Percentiles rank a stretch among this genome's conserved stretches.
Evolutionary conservation across 2,797 vertebrate species (phyloP).

Genomic region (Botia almorhae): DNA sequence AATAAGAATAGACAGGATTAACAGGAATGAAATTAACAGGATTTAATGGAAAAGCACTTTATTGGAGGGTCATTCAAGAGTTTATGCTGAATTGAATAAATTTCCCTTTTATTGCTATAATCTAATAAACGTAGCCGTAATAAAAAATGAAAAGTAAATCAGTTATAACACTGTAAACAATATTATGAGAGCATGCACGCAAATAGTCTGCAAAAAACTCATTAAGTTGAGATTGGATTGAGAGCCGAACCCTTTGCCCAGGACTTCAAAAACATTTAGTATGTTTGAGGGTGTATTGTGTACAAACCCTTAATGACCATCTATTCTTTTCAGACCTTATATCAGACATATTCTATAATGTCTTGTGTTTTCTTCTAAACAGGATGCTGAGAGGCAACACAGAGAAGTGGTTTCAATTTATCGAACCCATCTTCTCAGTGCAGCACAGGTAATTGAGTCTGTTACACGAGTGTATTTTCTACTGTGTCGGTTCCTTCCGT

Average conservation of each 20-base stretch:
- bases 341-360: neutral
- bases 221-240: no score
- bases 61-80: neutral
- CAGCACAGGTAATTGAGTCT: slow-evolving; percentile 81
- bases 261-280: no score
- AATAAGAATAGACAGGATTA: neutral
- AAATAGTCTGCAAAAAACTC: no score
- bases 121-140: no score
- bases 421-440: slow-evolving; percentile 95
- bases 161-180: neutral
- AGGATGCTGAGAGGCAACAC: slow-evolving; percentile 95
- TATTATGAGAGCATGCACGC: no score
- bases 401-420: slow-evolving; percentile 96
- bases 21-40: no score
- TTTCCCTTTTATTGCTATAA: no score
- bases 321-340: slow-evolving; percentile 1
- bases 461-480: neutral
- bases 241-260: no score
- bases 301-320: neutral
- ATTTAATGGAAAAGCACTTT: neutral
- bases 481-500: neutral
- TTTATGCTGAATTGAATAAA: neutral
- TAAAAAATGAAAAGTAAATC: neutral
- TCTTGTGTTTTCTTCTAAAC: slow-evolving; percentile 22
- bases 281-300: neutral